Base-by-base conservation (phyloP, 1,140 invertebrate genomes). In the Vollenhovia emeryi region DNA sequence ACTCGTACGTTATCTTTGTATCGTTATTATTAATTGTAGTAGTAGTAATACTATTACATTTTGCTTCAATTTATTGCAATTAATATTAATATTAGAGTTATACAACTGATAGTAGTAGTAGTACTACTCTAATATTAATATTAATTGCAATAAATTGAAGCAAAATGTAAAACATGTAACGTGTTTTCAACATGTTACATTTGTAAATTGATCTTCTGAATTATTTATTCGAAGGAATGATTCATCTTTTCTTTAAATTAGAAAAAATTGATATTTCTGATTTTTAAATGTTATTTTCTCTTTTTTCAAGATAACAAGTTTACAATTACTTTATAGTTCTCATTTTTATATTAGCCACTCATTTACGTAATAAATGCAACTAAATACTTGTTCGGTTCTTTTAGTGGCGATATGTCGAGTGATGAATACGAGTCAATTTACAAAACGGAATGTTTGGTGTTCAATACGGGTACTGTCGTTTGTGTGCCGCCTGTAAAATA, bases 1-100 rank as follows among this genome's bases (percentile, higher is more conserved):
- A 95, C 85, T 94, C 93, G 95, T 95, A 92, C 93, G 91, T 88
- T 60, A 60, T n/a, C 2, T 21, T 27, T 6, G 0, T 13, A 50
- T 69, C 27, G 18, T 48, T 21, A 64, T 48, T 48, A 78, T 8
- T 15, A 27, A 30, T 64, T 1, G 4, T 2, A n/a, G n/a, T n/a
- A n/a, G n/a, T n/a, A n/a, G n/a, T n/a, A n/a, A n/a, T n/a, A n/a
- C n/a, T n/a, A n/a, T 33, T 55, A 24, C 7, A 55, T 36, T 33
- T 60, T 60, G 0, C 1, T 50, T 55, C 6, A 33, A 60, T 18
- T 30, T 30, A 33, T n/a, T n/a, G n/a, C n/a, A n/a, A n/a, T n/a
- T n/a, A n/a, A n/a, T n/a, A n/a, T 36, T 73, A 33, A 52, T 33
- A 15, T 52, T 40, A 36, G 5, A 1, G 9, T 71, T 5, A 52